A percentile compares a stretch with the other conserved stretches of the same genome.
Evolutionary conservation across 2,888 invertebrate genomes (phyloP).

Genomic region (Hydrotaea diabolus): DNA sequence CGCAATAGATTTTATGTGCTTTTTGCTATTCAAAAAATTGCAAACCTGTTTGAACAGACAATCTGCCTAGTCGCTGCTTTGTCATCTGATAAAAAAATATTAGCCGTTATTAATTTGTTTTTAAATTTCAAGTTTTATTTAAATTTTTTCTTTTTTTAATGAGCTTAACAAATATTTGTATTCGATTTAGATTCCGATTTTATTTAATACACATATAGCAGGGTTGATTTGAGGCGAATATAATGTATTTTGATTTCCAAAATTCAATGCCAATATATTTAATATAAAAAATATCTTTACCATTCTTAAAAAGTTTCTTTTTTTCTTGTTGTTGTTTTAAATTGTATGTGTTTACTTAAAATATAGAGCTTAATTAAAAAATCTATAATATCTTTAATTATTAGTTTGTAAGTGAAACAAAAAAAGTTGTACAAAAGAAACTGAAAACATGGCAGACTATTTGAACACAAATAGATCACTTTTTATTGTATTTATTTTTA

Average conservation of each 20-base stretch:
- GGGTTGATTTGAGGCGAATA: slow-evolving; percentile 42
- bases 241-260: slow-evolving; percentile 27
- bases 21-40: too few relatives aligned
- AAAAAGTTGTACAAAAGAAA: slow-evolving; percentile 20
- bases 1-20: too few relatives aligned
- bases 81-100: too few relatives aligned
- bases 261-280: slow-evolving; percentile 26
- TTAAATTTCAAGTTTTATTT: slow-evolving; percentile 25
- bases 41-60: too few relatives aligned
- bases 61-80: too few relatives aligned
- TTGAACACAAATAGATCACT: slow-evolving; percentile 63
- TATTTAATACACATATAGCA: slow-evolving; percentile 52
- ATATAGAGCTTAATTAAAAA: slow-evolving; percentile 34
- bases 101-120: neutral
- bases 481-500: slow-evolving; percentile 15
- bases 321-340: slow-evolving; percentile 2
- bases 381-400: slow-evolving; percentile 23
- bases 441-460: slow-evolving; percentile 58
- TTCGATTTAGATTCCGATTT: slow-evolving; percentile 16
- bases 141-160: slow-evolving; percentile 42
- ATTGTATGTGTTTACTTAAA: slow-evolving; percentile 18
- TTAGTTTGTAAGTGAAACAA: slow-evolving; percentile 13
- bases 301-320: slow-evolving; percentile 22
- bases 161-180: slow-evolving; percentile 59
- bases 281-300: slow-evolving; percentile 28